Evolutionary conservation across 2,113 vertebrate genomes (phyloP).

Genomic region (Nothocercus nigrocapillus): DNA sequence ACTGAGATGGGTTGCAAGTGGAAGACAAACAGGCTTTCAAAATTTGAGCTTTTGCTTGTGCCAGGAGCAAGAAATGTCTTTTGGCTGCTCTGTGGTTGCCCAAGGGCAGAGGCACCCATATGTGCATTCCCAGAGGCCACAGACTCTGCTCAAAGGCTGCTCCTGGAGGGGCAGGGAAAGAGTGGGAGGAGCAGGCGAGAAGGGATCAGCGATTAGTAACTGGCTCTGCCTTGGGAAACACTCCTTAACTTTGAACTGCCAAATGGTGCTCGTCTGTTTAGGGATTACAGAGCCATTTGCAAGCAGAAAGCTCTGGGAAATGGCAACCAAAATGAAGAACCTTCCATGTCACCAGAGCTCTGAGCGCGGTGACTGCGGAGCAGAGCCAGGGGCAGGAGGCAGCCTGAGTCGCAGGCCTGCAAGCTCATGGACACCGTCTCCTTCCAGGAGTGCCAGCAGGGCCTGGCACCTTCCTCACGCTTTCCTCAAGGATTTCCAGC

Average conservation of each 20-base stretch:
- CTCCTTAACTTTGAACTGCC: neutral
- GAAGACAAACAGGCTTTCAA: neutral
- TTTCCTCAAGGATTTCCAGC: neutral
- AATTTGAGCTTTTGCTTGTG: neutral
- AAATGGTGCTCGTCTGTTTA: accelerated
- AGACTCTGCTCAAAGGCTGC: neutral
- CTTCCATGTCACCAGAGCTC: neutral
- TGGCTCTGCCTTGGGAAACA: neutral
- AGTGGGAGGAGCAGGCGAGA: neutral
- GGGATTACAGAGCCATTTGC: neutral
- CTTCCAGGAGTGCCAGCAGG: accelerated
- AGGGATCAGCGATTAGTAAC: neutral
- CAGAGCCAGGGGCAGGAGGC: neutral
- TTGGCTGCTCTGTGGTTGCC: neutral
- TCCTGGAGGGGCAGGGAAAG: neutral
- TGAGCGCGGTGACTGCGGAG: neutral
- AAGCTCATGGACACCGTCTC: accelerated
- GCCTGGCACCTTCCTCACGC: neutral
- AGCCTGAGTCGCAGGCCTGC: neutral
- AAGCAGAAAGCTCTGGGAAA: neutral
- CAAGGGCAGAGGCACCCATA: neutral
- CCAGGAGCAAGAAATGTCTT: neutral
- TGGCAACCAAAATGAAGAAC: neutral
- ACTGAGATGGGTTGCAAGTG: neutral
- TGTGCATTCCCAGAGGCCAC: neutral